Base-by-base conservation (phyloP, 2,888 invertebrate species). In the Philereme transversata region DNA sequence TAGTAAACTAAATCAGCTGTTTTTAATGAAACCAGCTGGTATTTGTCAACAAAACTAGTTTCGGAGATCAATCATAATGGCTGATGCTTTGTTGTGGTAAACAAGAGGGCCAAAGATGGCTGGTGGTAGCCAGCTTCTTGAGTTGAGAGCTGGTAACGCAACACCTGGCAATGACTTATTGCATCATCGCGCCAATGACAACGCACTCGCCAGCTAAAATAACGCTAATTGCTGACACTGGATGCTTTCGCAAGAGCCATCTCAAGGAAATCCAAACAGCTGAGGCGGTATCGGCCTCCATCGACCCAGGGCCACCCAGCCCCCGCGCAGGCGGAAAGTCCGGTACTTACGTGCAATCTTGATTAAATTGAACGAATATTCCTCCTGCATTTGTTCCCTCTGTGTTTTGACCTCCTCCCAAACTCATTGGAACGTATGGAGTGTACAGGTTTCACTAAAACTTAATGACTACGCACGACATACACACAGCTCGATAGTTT, bases 341-440 rank as follows among this genome's bases (percentile, higher is more conserved):
- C 0, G 11, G 35, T 70, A 96, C 98, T 97, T 96, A 99, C 99
- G 98, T 97, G 95, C 96, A 96, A 90, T 99, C 99, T 91, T 99
- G 99, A 92, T 99, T 99, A 87, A 99, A 99, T 93, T 98, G 98
- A 78, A 98, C 98, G 91, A 97, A 98, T 90, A 97, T 96, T 89
- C 96, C 96, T 90, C 96, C 97, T 90, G 95, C 95, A 93, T 96
- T 94, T 85, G 96, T 93, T 90, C 96, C 96, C 86, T 95, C 94
- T 82, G 94, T 92, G 83, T 94, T 94, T 92, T 94, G 95, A 79
- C 86, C 87, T 92, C 94, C 95, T 94, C 95, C 94, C 93, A 96
- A 95, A 95, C 95, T 97, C 97, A 97, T 97, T 94, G 95, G 96
- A 95, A 94, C 95, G 93, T 93, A 84, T 77, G 75, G 79, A 87